These are phyloP conservation scores for Rhinatrema bivittatum DNA, from an alignment of 2,797 vertebrate species.

Conservation along the genomic window DNA sequence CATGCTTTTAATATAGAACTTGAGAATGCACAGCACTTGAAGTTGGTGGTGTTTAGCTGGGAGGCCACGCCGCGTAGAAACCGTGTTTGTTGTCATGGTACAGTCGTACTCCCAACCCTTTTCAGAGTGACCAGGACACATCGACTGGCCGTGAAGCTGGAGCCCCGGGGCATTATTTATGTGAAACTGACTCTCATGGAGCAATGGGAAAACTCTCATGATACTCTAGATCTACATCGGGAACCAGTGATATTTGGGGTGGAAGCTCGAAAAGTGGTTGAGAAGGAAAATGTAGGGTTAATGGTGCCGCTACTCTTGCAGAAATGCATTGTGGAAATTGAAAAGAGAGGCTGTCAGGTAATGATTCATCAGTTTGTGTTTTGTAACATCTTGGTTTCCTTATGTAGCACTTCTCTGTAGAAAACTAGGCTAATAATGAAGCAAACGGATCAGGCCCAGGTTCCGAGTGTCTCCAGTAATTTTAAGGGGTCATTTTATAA, in stretches of 20 bases:
- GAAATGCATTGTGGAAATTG: slow-evolving; percentile 91
- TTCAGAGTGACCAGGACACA: slow-evolving; percentile 83
- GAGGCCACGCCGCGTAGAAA: slow-evolving; percentile 82
- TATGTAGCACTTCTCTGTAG: neutral
- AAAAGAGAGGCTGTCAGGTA: slow-evolving; percentile 96
- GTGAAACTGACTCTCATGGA: slow-evolving; percentile 92
- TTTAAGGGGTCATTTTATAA: too few relatives aligned
- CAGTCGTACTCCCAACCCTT: slow-evolving; percentile 80
- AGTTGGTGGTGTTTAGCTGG: slow-evolving; percentile 95
- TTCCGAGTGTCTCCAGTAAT: too few relatives aligned
- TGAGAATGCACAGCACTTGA: slow-evolving; percentile 94
- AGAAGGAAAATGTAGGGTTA: slow-evolving; percentile 77
- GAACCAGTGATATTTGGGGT: slow-evolving; percentile 83
- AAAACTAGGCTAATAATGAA: too few relatives aligned
- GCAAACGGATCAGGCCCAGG: too few relatives aligned
- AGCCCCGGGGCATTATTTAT: slow-evolving; percentile 91
- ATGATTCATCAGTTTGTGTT: slow-evolving; percentile 3
- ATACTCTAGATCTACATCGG: slow-evolving; percentile 55
- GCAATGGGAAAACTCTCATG: slow-evolving; percentile 89
- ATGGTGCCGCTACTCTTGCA: slow-evolving; percentile 87
- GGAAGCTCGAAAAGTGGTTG: slow-evolving; percentile 82
- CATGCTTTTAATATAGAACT: slow-evolving; percentile 97
- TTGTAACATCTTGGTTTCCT: slow-evolving; percentile 8
- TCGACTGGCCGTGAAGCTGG: slow-evolving; percentile 88
- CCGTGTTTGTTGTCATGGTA: slow-evolving; percentile 89